Conservation (phyloP, 2,113 vertebrate species). For the Scophthalmus maximus region DNA sequence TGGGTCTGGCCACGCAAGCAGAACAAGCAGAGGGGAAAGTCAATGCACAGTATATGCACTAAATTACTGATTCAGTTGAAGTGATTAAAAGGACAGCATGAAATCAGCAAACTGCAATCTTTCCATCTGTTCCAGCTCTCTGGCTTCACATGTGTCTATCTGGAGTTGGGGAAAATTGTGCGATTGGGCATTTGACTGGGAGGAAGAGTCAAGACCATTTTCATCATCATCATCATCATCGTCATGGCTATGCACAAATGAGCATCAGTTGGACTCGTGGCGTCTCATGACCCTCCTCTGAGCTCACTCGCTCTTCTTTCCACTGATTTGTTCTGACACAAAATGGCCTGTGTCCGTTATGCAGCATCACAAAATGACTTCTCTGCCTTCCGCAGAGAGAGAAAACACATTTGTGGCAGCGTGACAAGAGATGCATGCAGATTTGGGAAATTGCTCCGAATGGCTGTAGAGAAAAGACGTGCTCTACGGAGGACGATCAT, state of each 20-base stretch:
- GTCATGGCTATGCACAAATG: constrained; percentile 53
- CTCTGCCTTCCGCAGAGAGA: constrained; percentile 36
- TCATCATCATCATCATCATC: constrained; percentile 34
- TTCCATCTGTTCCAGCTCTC: constrained; percentile 59
- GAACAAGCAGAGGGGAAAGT: constrained; percentile 32
- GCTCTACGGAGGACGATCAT: constrained; percentile 4
- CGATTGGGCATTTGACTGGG: constrained; percentile 48
- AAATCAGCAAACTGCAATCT: constrained; percentile 56
- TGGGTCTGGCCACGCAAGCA: constrained; percentile 87
- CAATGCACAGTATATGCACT: constrained; percentile 19
- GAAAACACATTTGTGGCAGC: constrained; percentile 51
- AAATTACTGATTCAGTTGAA: constrained; percentile 42
- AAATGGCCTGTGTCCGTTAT: constrained; percentile 61
- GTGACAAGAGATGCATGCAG: constrained; percentile 53
- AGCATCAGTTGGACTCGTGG: constrained; percentile 55
- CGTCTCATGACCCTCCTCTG: constrained; percentile 46
- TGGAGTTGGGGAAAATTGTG: constrained; percentile 41
- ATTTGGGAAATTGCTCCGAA: constrained; percentile 40
- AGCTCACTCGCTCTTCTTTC: constrained; percentile 55
- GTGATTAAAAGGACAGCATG: constrained; percentile 32
- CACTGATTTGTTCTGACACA: constrained; percentile 66
- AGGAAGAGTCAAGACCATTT: constrained; percentile 49
- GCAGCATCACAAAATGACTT: constrained; percentile 56
- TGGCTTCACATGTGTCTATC: constrained; percentile 50
- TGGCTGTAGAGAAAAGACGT: constrained; percentile 28